Evolutionary conservation across 2,797 vertebrate species (phyloP), one percentile per base, ranked within the genome.

Genomic region (Varecia variegata): DNA sequence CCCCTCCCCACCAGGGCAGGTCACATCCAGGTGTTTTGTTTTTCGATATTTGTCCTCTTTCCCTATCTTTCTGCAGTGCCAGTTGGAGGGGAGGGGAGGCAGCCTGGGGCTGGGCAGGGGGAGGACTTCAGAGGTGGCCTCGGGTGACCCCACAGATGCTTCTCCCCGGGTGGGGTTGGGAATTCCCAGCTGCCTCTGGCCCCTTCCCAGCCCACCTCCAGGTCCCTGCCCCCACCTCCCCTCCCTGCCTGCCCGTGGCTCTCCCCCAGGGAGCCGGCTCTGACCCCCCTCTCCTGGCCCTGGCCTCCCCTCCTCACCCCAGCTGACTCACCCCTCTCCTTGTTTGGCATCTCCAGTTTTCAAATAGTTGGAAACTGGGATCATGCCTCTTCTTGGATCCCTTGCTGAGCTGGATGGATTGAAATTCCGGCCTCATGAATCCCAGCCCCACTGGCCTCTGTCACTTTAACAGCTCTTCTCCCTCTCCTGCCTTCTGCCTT

Each of bases 171-270:
- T 58, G 88, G 86, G 96, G 92, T 93, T 86, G 88, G 96, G 95
- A 97, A 97, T 91, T 96, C 95, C 96, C 95, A 97, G 96, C 97
- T 97, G 97, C 94, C 60, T 95, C 88, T 94, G 96, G 96, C 94
- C 82, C 68, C 90, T 94, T 80, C 90, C 94, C 96, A 93, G 90
- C 88, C 89, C 92, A 96, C 93, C 92, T 96, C 94, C 12, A 2
- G 52, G 35, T 65, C 60, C 40, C 68, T 85, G 77, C 40, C 87
- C 38, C 74, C 62, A 17, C 38, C 13, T 58, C 73, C 73, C 43
- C 81, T 35, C 79, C 91, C 71, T 0, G 5, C 71, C 85, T 81
- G 25, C 58, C 54, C 54, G 5, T 43, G 79, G 47, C 82, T 62
- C 15, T 52, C 15, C 68, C 77, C 50, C 47, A 56, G 80, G 88